phyloP scores from a whole-genome alignment of 2,113 vertebrate genomes.

The Rhineura floridana region DNA sequence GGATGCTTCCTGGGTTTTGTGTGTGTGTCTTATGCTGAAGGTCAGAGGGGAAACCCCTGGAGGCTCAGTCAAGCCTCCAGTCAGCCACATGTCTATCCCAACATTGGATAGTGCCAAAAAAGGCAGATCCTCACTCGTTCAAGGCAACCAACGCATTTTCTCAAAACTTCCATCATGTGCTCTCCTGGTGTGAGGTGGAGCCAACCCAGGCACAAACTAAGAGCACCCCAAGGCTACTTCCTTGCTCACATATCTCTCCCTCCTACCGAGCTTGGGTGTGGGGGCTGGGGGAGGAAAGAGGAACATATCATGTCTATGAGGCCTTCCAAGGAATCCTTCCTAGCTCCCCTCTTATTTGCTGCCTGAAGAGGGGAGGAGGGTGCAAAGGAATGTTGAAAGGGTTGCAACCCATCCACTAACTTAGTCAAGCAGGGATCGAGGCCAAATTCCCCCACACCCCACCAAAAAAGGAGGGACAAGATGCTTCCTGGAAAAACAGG shows the following conservation, averaged over 20 bases:
- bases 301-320: background rate
- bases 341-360: background rate
- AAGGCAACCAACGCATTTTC: background rate
- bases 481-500: background rate
- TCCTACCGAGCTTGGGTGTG: background rate
- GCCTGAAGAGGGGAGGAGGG: background rate
- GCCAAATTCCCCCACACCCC: background rate
- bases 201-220: background rate
- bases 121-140: background rate
- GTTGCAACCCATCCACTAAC: background rate
- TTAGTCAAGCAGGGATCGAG: background rate
- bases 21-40: background rate
- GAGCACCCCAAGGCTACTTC: background rate
- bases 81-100: background rate
- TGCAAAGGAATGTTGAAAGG: conserved; percentile 1
- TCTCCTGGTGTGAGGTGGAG: background rate
- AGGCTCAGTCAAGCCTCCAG: too few relatives aligned
- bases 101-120: background rate
- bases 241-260: background rate
- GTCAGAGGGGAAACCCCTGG: background rate
- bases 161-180: background rate
- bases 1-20: too few relatives aligned
- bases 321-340: background rate
- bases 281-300: background rate
- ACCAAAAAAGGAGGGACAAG: background rate